A percentile compares a stretch with the other conserved stretches of the same genome.
Conservation (phyloP, 2,797 vertebrate genomes). For the Schizothorax lantsangensis region DNA sequence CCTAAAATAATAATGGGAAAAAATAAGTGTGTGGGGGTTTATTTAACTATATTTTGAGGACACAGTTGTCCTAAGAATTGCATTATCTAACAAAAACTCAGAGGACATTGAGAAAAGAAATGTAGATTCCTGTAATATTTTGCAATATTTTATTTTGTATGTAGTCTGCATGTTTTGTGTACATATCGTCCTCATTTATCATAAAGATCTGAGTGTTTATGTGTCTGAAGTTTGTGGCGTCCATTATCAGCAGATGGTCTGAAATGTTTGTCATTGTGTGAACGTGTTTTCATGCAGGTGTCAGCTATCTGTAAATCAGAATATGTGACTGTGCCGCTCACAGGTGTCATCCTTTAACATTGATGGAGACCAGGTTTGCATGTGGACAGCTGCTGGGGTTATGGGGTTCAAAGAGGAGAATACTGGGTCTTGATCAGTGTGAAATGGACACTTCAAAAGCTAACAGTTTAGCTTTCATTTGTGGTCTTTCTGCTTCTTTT, state of each 20-base stretch:
- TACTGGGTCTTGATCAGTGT: background rate
- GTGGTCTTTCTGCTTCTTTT: constrained; percentile 80
- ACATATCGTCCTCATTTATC: background rate
- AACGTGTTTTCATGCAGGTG: constrained; percentile 9
- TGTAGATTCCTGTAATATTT: background rate
- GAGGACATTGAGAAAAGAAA: background rate
- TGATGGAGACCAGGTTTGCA: background rate
- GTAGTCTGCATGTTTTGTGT: background rate
- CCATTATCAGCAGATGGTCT: constrained; percentile 3
- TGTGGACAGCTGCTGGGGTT: background rate
- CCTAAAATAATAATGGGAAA: background rate
- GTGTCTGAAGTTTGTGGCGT: background rate
- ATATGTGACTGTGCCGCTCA: background rate
- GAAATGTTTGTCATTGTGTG: constrained; percentile 7
- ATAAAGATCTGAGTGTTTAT: background rate
- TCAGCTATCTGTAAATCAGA: constrained; percentile 27
- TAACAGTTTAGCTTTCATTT: constrained; percentile 61
- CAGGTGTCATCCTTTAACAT: background rate
- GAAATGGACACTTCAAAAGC: background rate
- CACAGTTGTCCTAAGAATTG: background rate
- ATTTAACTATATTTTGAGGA: background rate
- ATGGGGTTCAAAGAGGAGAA: background rate
- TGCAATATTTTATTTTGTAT: background rate
- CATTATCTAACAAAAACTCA: background rate
- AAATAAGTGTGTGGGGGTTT: too few relatives aligned